phyloP scores from a whole-genome alignment of 2,888 invertebrate species.

The Drosophila pseudotalamancana region DNA sequence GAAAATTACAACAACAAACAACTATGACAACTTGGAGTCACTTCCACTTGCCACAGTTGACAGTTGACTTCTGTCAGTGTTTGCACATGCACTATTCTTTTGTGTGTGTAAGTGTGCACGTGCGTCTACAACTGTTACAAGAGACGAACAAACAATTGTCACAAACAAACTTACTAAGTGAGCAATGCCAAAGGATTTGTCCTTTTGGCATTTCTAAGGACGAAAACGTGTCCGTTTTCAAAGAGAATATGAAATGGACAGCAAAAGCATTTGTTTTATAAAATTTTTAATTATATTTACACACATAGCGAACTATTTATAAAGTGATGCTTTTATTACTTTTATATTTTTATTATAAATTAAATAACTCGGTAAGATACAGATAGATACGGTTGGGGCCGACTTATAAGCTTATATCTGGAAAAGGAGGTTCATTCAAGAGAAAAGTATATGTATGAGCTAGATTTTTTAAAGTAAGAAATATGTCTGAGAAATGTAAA shows the following conservation, averaged over 20 bases:
- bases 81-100: conserved; percentile 33
- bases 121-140: conserved; percentile 10
- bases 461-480: too few relatives aligned
- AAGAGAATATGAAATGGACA: neutral
- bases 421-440: too few relatives aligned
- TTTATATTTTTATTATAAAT: too few relatives aligned
- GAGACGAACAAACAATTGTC: neutral
- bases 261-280: neutral
- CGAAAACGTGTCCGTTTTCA: neutral
- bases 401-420: too few relatives aligned
- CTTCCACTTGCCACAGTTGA: conserved; percentile 30
- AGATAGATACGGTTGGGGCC: too few relatives aligned
- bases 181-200: conserved; percentile 10
- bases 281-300: neutral
- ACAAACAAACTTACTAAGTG: conserved; percentile 14
- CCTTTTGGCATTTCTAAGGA: neutral
- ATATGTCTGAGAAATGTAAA: too few relatives aligned
- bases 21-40: conserved; percentile 18
- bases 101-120: neutral
- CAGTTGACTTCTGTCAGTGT: conserved; percentile 42
- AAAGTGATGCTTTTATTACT: too few relatives aligned
- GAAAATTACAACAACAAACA: conserved; percentile 28
- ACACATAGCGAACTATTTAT: too few relatives aligned
- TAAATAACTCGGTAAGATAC: too few relatives aligned
- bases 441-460: too few relatives aligned